Evolutionary conservation across 64 coral and sea anemone genomes (phyloP).

Genomic region (Montipora efflorescens): DNA sequence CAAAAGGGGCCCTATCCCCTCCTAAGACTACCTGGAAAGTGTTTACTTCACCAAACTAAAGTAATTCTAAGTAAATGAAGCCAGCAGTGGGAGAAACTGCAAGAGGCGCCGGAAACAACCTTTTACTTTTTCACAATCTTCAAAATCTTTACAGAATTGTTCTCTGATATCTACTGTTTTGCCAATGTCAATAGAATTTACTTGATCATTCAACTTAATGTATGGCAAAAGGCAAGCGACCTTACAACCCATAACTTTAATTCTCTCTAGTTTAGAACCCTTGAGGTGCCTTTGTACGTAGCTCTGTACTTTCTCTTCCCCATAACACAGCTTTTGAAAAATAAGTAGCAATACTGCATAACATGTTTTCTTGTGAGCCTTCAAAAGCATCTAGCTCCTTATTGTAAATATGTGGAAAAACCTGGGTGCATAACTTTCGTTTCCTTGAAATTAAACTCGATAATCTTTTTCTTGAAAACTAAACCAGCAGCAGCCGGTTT

Average conservation of each 20-base stretch:
- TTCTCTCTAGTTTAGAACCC: not conserved
- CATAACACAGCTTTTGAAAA: not conserved
- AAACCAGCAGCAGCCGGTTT: not conserved
- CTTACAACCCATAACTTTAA: not conserved
- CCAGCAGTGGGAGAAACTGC: constrained; percentile 5
- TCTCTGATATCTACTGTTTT: constrained; percentile 53
- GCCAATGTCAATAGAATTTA: constrained; percentile 38
- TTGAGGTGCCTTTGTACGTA: not conserved
- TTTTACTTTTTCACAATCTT: constrained; percentile 56
- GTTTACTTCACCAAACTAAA: constrained; percentile 40
- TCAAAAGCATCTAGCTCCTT: constrained; percentile 11
- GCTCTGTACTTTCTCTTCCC: constrained; percentile 30
- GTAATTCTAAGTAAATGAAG: not conserved
- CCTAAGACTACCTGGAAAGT: constrained; percentile 61
- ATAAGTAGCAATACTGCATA: not conserved
- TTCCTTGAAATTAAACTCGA: not conserved
- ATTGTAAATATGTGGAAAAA: not conserved
- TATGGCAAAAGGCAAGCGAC: constrained; percentile 50
- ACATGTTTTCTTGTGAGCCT: constrained; percentile 19
- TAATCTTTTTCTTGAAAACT: not conserved
- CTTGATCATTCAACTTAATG: constrained; percentile 21
- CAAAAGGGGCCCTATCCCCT: constrained; percentile 61
- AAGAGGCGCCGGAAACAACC: constrained; percentile 60
- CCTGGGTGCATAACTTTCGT: not conserved
- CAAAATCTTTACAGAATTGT: constrained; percentile 13